Base-by-base conservation (phyloP, 1,140 invertebrate genomes). In the Bombus difficillimus region DNA sequence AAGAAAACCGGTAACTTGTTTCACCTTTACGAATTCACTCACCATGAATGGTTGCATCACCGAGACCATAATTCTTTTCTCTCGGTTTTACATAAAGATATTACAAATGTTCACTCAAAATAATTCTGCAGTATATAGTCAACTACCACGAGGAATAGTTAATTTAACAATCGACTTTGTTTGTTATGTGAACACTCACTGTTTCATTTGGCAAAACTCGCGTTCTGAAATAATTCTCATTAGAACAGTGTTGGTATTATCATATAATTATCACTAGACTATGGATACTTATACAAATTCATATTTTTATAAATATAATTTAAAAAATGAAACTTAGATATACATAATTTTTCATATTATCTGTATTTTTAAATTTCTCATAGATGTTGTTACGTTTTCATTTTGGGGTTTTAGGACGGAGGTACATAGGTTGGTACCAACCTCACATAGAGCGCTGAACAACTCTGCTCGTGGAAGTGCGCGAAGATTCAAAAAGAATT, bases 41-140 rank as follows among this genome's bases (percentile, higher is more conserved):
- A 91, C 90, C 90, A 91, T 91, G 66, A 90, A 91, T 43, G 90
- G 90, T 80, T 91, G 90, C 90, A 91, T 91, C 85, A 91, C 89
- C 85, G 90, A 91, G 57, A 91, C 89, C 90, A 91, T 91, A 75
- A 39, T 85, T 78, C 43, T 34, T 15, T 53, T 64, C 10, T 72
- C 71, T 34, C 47, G 59, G 80, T 85, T 82, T 86, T 80, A 90
- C 90, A 91, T 91, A 90, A 88, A 88, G 32, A 78, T 77, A 74
- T 73, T 59, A 39, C 32, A 82, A 39, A n/a, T 37, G 62, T 75
- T 79, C 25, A 68, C 62, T 77, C 32, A 68, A 69, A 72, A 73
- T 39, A 53, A 53, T 87, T 62, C 22, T 74, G 32, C 9, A 43
- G 37, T 57, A 64, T 66, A 74, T 37, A 47, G 57, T 53, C 3